Base-by-base conservation (phyloP, 2,797 vertebrate species). In the Sebastes taczanowskii region DNA sequence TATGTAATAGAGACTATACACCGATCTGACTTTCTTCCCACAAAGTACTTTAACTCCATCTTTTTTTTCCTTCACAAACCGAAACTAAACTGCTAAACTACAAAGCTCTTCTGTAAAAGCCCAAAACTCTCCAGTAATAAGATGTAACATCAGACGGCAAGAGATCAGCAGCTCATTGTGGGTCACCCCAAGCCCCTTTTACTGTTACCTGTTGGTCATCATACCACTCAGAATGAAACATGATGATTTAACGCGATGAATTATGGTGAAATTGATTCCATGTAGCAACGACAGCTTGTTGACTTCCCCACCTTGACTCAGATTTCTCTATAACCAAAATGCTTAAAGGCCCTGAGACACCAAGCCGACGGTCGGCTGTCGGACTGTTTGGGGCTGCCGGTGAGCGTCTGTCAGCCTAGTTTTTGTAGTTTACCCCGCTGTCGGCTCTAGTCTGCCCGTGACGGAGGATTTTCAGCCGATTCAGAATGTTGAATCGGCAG, bases 61-160 rank as follows among this genome's bases (percentile, higher is more conserved):
- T 56, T 56, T 56, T 56, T 11, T 56, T 56, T 56, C 29, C 29
- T 18, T 60, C 58, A 30, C 27, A 11, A 61, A 61, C 29, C 59
- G 20, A 61, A 60, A 13, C 7, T 18, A 62, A 30, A 4, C 16
- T 55, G 11, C 1, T 23, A 18, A 49, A 23, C 23, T 29, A 29
- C 25, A 27, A 13, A 4, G 18, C 25, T 30, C 25, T 42, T 1
- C 5, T 27, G 14, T 27, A 32, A 55, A 74, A 6, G 58, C 27
- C 2, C 0, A 2, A 46, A 27, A 42, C 6, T 3, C n/a, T 0
- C 3, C 46, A 22, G 65, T 18, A 32, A 52, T 32, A 29, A 49
- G 34, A 22, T 14, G 11, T 0, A 14, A 23, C 20, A 49, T 16
- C 35, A 30, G 0, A 11, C 1, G 11, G 7, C 20, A 23, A 22